Evolutionary conservation across 1,140 invertebrate species (phyloP).

Genomic region (Batillaria attramentaria): DNA sequence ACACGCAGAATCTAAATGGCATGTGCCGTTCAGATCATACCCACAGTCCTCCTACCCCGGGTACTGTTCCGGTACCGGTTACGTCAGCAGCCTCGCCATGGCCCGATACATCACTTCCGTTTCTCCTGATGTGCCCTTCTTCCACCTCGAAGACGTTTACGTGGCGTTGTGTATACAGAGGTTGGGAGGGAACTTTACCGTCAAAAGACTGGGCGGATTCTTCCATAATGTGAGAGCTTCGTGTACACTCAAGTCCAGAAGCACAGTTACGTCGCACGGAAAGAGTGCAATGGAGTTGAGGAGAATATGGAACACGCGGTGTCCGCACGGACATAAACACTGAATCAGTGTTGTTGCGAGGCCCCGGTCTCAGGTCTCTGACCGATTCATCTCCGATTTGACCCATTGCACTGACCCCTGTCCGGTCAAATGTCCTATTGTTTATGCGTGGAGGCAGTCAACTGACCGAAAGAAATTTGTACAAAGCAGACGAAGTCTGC

Average conservation of each 20-base stretch:
- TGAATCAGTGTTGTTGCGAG: no score
- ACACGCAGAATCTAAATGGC: slow-evolving; percentile 70
- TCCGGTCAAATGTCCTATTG: no score
- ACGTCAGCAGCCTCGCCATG: slow-evolving; percentile 68
- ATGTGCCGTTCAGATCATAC: slow-evolving; percentile 63
- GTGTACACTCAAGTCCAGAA: slow-evolving; percentile 28
- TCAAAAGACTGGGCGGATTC: slow-evolving; percentile 37
- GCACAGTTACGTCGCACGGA: slow-evolving; percentile 37
- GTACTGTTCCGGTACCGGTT: slow-evolving; percentile 71
- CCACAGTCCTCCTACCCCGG: slow-evolving; percentile 64
- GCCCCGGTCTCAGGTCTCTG: no score
- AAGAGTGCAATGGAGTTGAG: no score
- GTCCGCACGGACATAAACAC: no score
- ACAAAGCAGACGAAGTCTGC: no score
- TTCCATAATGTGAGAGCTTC: slow-evolving; percentile 10
- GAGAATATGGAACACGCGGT: no score
- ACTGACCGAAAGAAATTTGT: no score
- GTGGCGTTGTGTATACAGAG: slow-evolving; percentile 57
- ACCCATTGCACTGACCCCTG: no score
- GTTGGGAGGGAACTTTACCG: slow-evolving; percentile 34
- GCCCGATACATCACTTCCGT: slow-evolving; percentile 59
- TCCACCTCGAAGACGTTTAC: slow-evolving; percentile 72
- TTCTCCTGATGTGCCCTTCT: slow-evolving; percentile 62
- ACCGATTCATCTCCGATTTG: no score
- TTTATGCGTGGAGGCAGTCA: no score